Conservation (phyloP, 2,888 invertebrate species). For the Falcaria lacertinaria region DNA sequence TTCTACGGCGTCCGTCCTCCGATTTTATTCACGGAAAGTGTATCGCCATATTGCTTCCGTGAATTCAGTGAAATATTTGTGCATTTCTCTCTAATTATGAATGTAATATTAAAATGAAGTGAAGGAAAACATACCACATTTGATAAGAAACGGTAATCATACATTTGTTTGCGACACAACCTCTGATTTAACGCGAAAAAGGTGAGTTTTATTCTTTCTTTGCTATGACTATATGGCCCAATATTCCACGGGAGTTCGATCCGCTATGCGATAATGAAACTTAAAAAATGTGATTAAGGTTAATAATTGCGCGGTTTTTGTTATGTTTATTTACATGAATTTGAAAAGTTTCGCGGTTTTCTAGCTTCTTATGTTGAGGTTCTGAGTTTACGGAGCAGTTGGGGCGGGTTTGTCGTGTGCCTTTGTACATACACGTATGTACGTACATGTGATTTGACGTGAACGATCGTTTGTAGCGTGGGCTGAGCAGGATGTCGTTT, state of each 20-base stretch:
- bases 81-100: slow-evolving; percentile 75
- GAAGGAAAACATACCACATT: slow-evolving; percentile 59
- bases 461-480: slow-evolving; percentile 69
- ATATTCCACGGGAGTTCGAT: slow-evolving; percentile 81
- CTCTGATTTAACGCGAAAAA: slow-evolving; percentile 55
- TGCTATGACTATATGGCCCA: slow-evolving; percentile 80
- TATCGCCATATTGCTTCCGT: slow-evolving; percentile 80
- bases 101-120: slow-evolving; percentile 73
- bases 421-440: slow-evolving; percentile 71
- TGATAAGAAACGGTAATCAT: slow-evolving; percentile 42
- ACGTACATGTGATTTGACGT: slow-evolving; percentile 73
- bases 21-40: slow-evolving; percentile 78
- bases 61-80: slow-evolving; percentile 73
- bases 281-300: slow-evolving; percentile 81
- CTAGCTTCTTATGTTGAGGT: slow-evolving; percentile 51
- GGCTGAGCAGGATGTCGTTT: slow-evolving; percentile 62
- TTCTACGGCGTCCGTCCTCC: slow-evolving; percentile 79
- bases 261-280: slow-evolving; percentile 81
- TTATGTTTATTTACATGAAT: slow-evolving; percentile 81
- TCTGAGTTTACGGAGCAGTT: slow-evolving; percentile 46
- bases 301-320: slow-evolving; percentile 81
- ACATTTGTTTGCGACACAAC: slow-evolving; percentile 50
- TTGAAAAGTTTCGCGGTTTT: slow-evolving; percentile 79
- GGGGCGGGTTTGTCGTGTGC: slow-evolving; percentile 65
- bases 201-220: slow-evolving; percentile 76